phyloP scores from a whole-genome alignment of 2,113 vertebrate genomes.

The Amazona guildingii region DNA sequence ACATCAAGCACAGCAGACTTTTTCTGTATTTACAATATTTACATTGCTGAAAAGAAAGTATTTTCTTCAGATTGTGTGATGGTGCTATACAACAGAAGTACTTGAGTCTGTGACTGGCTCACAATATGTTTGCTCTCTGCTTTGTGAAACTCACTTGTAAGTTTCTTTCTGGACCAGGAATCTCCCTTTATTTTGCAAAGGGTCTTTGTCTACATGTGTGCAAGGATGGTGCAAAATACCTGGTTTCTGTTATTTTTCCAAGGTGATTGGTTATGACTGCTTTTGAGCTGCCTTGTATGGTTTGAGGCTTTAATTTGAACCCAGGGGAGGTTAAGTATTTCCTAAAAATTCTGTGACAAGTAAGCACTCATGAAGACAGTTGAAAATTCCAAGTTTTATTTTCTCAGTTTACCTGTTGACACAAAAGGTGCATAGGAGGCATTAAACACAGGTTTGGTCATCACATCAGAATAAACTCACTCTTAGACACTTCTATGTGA shows the following conservation, averaged over 20 bases:
- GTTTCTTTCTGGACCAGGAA: neutral
- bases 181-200: neutral
- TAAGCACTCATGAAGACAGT: neutral
- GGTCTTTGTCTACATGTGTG: neutral
- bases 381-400: slow-evolving; percentile 45
- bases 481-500: neutral
- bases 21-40: neutral
- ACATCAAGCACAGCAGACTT: neutral
- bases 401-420: slow-evolving; percentile 24
- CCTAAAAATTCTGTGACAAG: neutral
- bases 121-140: neutral
- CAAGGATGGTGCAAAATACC: neutral
- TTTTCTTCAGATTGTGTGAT: neutral
- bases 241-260: neutral
- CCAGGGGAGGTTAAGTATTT: neutral
- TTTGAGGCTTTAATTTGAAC: neutral
- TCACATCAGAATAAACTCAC: neutral
- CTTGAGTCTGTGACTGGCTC: neutral
- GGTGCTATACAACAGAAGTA: neutral
- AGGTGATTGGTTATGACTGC: neutral
- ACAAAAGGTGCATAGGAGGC: neutral
- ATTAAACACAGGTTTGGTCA: slow-evolving; percentile 6
- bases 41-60: neutral
- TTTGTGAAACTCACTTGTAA: neutral
- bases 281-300: neutral